phyloP scores from a whole-genome alignment of 2,888 invertebrate genomes.

The Phymatocera aterrima region DNA sequence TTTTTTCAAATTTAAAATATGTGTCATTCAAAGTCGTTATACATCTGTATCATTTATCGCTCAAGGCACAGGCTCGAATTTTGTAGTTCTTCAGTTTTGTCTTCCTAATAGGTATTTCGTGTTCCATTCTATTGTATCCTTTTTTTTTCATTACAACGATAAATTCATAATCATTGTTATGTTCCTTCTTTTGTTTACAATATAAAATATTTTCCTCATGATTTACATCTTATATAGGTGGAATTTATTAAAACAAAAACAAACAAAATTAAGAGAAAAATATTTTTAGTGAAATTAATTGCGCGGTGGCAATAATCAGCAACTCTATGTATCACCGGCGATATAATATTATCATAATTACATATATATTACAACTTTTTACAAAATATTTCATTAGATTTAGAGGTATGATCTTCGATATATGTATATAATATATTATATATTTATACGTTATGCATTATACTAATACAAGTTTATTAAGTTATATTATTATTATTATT shows the following conservation, averaged over 20 bases:
- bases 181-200: conserved; percentile 61
- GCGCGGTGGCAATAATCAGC: not conserved
- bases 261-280: not conserved
- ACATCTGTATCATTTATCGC: too few species aligned
- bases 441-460: conserved; percentile 62
- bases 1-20: conserved; percentile 65
- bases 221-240: conserved; percentile 52
- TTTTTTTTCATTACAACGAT: too few species aligned
- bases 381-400: conserved; percentile 57
- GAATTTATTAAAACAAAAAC: not conserved
- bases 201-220: conserved; percentile 58
- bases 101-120: too few species aligned
- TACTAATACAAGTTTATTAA: not conserved
- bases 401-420: conserved; percentile 63
- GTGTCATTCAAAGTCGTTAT: conserved; percentile 51
- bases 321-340: too few species aligned
- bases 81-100: too few species aligned
- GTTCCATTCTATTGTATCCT: too few species aligned
- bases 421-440: too few species aligned
- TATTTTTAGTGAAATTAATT: not conserved
- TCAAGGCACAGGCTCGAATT: too few species aligned
- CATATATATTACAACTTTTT: conserved; percentile 70
- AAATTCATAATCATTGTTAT: too few species aligned
- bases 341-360: conserved; percentile 5
- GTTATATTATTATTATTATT: too few species aligned